A percentile compares a stretch with the other conserved stretches of the same genome.
Evolutionary conservation across 2,888 invertebrate species (phyloP).

Genomic region (Cylindroiulus punctatus): DNA sequence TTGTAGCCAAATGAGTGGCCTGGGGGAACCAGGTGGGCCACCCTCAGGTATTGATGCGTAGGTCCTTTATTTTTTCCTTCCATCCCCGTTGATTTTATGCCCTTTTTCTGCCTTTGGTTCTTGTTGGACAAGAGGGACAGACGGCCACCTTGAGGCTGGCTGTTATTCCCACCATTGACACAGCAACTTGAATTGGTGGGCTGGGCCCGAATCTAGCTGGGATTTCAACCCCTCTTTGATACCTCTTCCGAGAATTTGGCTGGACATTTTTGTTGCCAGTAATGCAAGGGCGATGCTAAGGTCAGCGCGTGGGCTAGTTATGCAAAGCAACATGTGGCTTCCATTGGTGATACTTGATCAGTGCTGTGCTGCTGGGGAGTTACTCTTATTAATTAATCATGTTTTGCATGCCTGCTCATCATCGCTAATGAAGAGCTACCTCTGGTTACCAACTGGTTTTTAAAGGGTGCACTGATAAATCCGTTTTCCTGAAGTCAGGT

Average conservation of each 20-base stretch:
- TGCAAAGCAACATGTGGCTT: no score
- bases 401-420: no score
- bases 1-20: not conserved
- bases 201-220: not conserved
- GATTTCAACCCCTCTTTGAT: constrained; percentile 20
- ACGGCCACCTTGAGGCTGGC: not conserved
- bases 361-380: not conserved
- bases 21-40: not conserved
- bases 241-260: not conserved
- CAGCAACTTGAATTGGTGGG: not conserved
- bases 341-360: no score
- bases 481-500: no score
- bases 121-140: not conserved
- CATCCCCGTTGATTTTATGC: not conserved
- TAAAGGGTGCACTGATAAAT: no score
- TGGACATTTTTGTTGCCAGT: constrained; percentile 8
- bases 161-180: not conserved
- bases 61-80: constrained; percentile 1
- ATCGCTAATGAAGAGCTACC: no score
- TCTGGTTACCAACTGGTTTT: no score
- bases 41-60: not conserved
- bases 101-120: not conserved
- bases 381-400: no score
- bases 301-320: not conserved
- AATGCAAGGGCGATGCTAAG: not conserved